phyloP scores from a whole-genome alignment of 64 coral and sea anemone species.

The Pachyseris speciosa region DNA sequence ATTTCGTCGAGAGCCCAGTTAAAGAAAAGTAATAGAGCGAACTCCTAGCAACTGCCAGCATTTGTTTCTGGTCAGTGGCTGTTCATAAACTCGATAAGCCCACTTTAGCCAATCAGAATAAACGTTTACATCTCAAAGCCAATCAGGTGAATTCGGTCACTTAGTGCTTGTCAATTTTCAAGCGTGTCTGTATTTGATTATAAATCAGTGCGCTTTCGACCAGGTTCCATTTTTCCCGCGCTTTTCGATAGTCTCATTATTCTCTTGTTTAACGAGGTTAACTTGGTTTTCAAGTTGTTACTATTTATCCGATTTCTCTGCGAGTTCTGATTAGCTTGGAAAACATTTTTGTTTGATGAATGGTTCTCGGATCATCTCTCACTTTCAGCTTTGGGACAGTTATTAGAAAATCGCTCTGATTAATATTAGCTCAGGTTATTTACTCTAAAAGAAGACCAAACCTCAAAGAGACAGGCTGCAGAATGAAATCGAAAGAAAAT shows the following conservation, averaged over 20 bases:
- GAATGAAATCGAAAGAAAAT: conserved; percentile 99
- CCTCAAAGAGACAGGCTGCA: conserved; percentile 92
- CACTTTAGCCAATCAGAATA: not conserved
- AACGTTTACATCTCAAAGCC: not conserved
- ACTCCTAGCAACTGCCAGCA: not conserved
- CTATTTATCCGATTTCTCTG: no score
- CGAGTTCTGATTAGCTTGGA: not conserved
- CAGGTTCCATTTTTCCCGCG: no score
- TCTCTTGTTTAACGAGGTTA: no score
- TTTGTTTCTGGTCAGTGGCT: not conserved
- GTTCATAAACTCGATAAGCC: not conserved
- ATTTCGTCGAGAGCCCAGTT: no score
- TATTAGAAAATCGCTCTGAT: not conserved
- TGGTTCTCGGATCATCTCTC: not conserved
- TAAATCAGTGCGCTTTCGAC: not conserved
- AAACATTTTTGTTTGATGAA: not conserved
- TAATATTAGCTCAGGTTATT: not conserved
- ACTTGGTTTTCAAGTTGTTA: no score
- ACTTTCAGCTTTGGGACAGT: not conserved
- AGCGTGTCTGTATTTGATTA: not conserved
- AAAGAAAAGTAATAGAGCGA: not conserved
- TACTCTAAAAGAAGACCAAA: conserved; percentile 95
- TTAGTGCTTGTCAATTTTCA: not conserved
- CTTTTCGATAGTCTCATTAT: no score
- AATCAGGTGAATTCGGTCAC: not conserved